phyloP scores from a whole-genome alignment of 2,113 vertebrate species.

The Mohoua ochrocephala region DNA sequence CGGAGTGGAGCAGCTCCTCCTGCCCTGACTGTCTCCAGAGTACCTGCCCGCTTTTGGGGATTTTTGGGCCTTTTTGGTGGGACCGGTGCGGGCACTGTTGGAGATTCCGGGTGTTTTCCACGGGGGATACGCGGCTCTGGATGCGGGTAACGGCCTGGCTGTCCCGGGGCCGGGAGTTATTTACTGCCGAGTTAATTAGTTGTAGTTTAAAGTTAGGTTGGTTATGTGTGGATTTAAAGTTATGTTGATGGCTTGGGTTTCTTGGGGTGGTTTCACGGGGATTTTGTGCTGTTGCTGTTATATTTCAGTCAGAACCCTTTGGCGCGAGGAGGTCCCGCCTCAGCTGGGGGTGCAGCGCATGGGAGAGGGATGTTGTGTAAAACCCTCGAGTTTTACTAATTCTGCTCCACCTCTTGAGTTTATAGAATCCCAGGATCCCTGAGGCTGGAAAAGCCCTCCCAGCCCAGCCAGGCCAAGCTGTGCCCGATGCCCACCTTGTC shows the following conservation, averaged over 20 bases:
- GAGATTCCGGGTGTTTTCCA: background rate
- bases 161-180: background rate
- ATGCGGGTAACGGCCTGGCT: background rate
- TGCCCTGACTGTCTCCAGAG: accelerated
- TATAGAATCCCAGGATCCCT: accelerated
- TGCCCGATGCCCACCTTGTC: background rate
- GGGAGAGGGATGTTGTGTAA: background rate
- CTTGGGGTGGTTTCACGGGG: background rate
- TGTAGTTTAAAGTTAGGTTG: background rate
- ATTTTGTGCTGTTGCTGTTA: background rate
- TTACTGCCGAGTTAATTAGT: background rate
- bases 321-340: background rate
- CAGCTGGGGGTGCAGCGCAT: background rate
- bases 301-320: background rate
- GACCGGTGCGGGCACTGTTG: no score
- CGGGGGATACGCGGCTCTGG: background rate
- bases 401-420: no score
- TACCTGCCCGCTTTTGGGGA: no score
- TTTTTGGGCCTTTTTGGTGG: background rate
- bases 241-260: accelerated
- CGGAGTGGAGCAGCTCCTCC: background rate
- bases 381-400: no score
- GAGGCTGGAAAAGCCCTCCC: background rate
- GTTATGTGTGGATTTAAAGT: background rate
- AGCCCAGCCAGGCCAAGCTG: accelerated